Base-by-base conservation (phyloP, 1,140 invertebrate genomes). In the Hydropsyche tenuis region DNA sequence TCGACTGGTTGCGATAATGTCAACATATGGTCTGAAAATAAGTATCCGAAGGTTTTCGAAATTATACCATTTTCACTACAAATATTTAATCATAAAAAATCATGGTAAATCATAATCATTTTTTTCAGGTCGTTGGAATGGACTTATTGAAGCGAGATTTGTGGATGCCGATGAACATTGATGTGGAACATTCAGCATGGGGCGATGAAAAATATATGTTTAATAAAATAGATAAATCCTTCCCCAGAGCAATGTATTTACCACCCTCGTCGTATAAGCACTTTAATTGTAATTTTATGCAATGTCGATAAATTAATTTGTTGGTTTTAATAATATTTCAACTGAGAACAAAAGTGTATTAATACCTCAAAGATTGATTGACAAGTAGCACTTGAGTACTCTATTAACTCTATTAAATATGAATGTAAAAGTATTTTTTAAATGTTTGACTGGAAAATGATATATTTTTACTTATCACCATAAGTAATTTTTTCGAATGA, bases 141-240 rank as follows among this genome's bases (percentile, higher is more conserved):
- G 20, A 69, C 51, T 53, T 27, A 5, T 7, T 20, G 18, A 22
- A 27, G 27, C 16, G 63, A 48, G 45, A 73, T 9, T n/a, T 51
- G 1, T 66, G 72, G 63, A 73, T 23, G 62, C 63, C 72, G 14
- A 4, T 65, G 45, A 42, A 18, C n/a, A n/a, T 14, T 2, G 30
- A 23, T 23, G 48, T 68, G n/a, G 66, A 51, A 42, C 72, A 66
- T 62, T 37, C 72, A 18, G 62, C 45, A n/a, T 73, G 72, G 72
- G 72, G 72, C 18, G 51, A 65, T 37, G 62, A 73, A 42, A 51
- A 25, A 22, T 73, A 66, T 51, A 25, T 51, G 16, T 14, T 22
- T 18, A 12, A 66, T 16, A 43, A 66, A 51, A 11, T 30, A 11
- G 42, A 65, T 56, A 66, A 66, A 42, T 51, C 7, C 4, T 20